These are phyloP conservation scores for Erannis defoliaria DNA, from an alignment of 2,888 invertebrate genomes.

Conservation along the genomic window DNA sequence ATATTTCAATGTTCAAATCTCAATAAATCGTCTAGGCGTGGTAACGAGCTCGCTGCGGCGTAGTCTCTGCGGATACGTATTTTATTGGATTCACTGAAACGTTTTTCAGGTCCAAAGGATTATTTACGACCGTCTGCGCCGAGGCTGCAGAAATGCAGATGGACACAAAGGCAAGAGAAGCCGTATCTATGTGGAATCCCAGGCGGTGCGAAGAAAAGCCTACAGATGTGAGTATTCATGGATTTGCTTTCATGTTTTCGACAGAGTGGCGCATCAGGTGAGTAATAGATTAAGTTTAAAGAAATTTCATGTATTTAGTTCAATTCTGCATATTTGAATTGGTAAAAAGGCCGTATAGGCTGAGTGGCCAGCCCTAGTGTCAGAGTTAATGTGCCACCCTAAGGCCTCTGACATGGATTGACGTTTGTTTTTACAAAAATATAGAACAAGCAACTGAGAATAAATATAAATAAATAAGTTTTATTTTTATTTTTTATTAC, in stretches of 20 bases:
- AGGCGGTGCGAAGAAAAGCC: constrained; percentile 16
- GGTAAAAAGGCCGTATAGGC: no score
- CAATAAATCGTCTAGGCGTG: constrained; percentile 86
- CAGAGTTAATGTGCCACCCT: no score
- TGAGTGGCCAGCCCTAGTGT: no score
- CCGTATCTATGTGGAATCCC: constrained; percentile 39
- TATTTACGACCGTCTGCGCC: constrained; percentile 84
- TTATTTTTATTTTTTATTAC: no score
- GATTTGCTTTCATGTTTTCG: constrained; percentile 12
- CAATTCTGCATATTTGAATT: no score
- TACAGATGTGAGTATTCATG: constrained; percentile 11
- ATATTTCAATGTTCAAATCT: constrained; percentile 86
- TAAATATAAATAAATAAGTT: no score
- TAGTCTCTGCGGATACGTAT: constrained; percentile 86
- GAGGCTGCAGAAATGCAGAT: constrained; percentile 83
- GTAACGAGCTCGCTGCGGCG: constrained; percentile 86
- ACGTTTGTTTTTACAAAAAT: no score
- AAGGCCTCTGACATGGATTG: no score
- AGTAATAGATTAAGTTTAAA: background rate
- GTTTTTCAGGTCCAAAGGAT: constrained; percentile 86
- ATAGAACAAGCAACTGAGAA: no score
- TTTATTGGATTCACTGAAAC: constrained; percentile 87
- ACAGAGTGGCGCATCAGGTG: background rate
- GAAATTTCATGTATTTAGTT: no score
- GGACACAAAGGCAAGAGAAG: constrained; percentile 63